A percentile compares a stretch with the other conserved stretches of the same genome.
phyloP scores from a whole-genome alignment of 2,113 vertebrate genomes.

The Odontophorus gujanensis region DNA sequence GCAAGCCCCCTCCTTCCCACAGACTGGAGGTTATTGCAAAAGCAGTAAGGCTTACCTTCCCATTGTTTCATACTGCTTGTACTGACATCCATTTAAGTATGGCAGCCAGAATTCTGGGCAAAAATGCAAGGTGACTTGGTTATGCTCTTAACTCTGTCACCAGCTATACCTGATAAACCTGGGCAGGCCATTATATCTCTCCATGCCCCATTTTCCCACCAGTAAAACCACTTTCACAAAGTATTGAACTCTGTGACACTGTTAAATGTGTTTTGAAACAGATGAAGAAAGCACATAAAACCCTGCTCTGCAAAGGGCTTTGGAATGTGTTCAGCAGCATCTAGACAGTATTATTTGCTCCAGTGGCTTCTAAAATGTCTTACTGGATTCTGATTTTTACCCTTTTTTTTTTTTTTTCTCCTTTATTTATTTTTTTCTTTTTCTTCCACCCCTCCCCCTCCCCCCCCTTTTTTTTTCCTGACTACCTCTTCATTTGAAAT shows the following conservation, averaged over 20 bases:
- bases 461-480: background rate
- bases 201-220: background rate
- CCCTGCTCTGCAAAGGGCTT: background rate
- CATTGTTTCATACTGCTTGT: background rate
- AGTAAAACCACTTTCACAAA: background rate
- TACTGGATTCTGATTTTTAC: background rate
- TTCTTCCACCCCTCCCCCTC: too few species aligned
- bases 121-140: background rate
- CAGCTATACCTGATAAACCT: background rate
- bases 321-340: background rate
- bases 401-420: background rate
- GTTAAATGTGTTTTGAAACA: background rate
- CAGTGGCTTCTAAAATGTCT: background rate
- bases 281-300: background rate
- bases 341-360: background rate
- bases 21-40: background rate
- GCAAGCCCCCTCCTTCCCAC: background rate
- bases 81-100: background rate
- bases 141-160: background rate
- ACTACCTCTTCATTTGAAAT: background rate
- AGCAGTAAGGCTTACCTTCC: background rate
- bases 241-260: background rate
- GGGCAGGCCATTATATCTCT: background rate
- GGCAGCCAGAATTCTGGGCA: background rate
- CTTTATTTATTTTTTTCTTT: background rate